Evolutionary conservation across 53 echinoderm and acorn worm species (phyloP), one percentile per base, ranked within the genome.

Genomic region (Mesocentrotus franciscanus): DNA sequence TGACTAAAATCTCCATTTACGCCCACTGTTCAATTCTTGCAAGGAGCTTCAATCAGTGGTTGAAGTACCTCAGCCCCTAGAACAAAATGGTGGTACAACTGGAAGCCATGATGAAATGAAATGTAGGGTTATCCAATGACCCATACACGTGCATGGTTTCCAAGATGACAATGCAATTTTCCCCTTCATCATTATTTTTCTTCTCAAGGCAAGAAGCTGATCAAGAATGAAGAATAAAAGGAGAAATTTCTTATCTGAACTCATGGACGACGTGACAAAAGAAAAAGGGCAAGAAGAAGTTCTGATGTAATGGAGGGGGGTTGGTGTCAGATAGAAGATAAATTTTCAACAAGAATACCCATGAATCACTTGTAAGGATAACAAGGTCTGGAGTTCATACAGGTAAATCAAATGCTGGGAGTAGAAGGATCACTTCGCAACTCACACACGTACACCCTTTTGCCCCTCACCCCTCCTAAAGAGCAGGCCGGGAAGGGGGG

Each of bases 361-460:
- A 27, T 85, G 56, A 85, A 85, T 85, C 85, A 85, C 58, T 58
- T 85, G 24, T 26, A 56, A 56, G 85, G 85, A 85, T 85, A 85
- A 85, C 85, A 85, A 85, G 85, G 85, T 85, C 85, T 85, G 24
- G 85, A 57, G 85, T 85, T 85, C 85, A 85, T 9, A 34, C 58
- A 56, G 85, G 85, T 85, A 85, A 85, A 85, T 85, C 85, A 85
- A 85, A 85, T 58, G 58, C 26, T 85, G 10, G 58, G 13, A 83
- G 16, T 9, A 58, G 58, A n/a, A 85, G 10, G 58, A 27, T 85
- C 85, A 57, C 12, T 85, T 24, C 57, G 11, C 26, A 9, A 56
- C 27, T 58, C 26, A 26, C n/a, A 85, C 85, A 85, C 85, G 85
- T 85, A 57, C 85, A 56, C 85, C 58, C 10, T 85, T 85, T 58